A percentile compares a stretch with the other conserved stretches of the same genome.
Evolutionary conservation across 1,140 invertebrate genomes (phyloP).

Genomic region (Drosophila subpulchrella): DNA sequence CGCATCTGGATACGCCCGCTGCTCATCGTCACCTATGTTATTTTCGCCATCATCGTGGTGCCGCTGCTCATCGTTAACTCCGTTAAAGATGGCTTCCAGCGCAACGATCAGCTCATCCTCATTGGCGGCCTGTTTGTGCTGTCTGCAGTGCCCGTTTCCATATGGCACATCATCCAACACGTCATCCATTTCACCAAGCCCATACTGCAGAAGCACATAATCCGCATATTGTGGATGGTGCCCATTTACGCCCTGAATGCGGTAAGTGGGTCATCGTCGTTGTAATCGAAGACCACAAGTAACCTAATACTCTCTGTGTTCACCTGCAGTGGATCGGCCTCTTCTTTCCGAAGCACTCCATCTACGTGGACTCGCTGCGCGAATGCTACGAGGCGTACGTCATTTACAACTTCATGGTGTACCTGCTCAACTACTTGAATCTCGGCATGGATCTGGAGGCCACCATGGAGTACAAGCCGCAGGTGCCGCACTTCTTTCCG

Average conservation of each 20-base stretch:
- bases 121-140: constrained; percentile 96
- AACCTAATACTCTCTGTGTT: constrained; percentile 41
- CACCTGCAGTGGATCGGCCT: constrained; percentile 91
- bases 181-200: constrained; percentile 97
- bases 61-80: constrained; percentile 92
- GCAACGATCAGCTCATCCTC: constrained; percentile 91
- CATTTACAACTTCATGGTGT: constrained; percentile 99
- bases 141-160: constrained; percentile 94
- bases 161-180: constrained; percentile 98
- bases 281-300: constrained; percentile 27
- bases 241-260: constrained; percentile 98
- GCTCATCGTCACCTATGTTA: constrained; percentile 91
- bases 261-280: constrained; percentile 86
- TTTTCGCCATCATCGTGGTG: constrained; percentile 92
- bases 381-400: constrained; percentile 99
- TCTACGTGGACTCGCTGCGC: constrained; percentile 95
- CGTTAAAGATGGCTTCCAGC: constrained; percentile 89
- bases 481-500: constrained; percentile 94
- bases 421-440: constrained; percentile 95
- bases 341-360: constrained; percentile 92
- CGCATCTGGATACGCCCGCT: constrained; percentile 94
- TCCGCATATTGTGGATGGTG: constrained; percentile 99
- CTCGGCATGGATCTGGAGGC: constrained; percentile 92
- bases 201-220: constrained; percentile 96
- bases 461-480: constrained; percentile 92